Percentiles rank a stretch among this genome's conserved stretches.
These are phyloP conservation scores for rat (Rattus norvegicus) DNA, from an alignment of 2,113 vertebrate genomes.

Conservation along the genomic window DNA sequence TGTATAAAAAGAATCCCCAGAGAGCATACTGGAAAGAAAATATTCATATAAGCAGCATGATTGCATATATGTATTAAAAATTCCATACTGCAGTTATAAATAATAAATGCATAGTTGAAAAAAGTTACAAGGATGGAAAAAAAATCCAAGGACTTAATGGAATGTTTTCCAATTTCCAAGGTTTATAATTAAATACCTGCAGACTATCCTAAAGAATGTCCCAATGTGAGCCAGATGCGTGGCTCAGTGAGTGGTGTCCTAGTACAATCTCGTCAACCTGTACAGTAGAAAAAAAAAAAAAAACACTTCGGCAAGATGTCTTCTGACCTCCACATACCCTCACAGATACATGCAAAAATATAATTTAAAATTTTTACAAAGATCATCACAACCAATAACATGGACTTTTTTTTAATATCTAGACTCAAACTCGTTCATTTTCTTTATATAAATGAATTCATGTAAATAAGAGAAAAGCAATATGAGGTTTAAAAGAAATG, in stretches of 20 bases:
- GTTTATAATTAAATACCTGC: not conserved
- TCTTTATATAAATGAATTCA: conserved; percentile 38
- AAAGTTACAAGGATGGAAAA: not conserved
- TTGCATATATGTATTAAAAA: not conserved
- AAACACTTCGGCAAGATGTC: not conserved
- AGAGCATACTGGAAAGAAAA: not conserved
- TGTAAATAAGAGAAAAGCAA: conserved; percentile 14
- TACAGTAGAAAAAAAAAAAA: not conserved
- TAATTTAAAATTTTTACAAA: not conserved
- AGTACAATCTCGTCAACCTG: not conserved
- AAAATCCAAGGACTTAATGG: not conserved
- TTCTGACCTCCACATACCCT: not conserved
- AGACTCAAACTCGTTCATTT: conserved; percentile 3
- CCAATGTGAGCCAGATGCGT: not conserved
- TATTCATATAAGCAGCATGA: not conserved
- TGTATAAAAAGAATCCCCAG: not conserved
- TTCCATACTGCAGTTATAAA: not conserved
- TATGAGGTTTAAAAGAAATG: not conserved
- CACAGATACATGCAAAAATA: too few relatives aligned
- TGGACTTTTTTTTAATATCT: not conserved
- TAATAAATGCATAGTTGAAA: not conserved
- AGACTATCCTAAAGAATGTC: not conserved
- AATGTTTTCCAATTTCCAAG: not conserved
- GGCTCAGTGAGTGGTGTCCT: not conserved
- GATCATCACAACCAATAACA: not conserved